Percentiles rank a stretch among this genome's conserved stretches.
Evolutionary conservation across 2,797 vertebrate genomes (phyloP).

Genomic region (Allenopithecus nigroviridis): DNA sequence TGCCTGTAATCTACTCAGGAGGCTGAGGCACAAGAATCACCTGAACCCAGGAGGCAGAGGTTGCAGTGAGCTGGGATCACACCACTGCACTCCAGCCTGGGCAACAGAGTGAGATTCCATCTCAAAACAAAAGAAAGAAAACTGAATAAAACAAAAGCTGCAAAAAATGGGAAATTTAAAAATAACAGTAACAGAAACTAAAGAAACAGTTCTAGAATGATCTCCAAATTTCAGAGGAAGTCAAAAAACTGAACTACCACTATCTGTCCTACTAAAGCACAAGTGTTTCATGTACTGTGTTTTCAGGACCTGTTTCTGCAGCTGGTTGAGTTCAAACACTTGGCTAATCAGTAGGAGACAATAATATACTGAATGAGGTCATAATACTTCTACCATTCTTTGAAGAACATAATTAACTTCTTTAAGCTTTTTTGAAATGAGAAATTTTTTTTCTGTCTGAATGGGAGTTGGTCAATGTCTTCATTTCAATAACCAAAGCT

Average conservation of each 20-base stretch:
- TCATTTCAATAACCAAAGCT: background rate
- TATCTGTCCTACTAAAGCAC: background rate
- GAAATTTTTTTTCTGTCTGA: background rate
- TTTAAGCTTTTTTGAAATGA: slow-evolving; percentile 5
- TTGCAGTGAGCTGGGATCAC: too few relatives aligned
- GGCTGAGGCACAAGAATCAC: too few relatives aligned
- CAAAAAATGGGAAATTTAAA: slow-evolving; percentile 9
- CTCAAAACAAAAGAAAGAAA: too few relatives aligned
- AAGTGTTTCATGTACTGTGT: background rate
- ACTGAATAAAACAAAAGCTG: slow-evolving; percentile 8
- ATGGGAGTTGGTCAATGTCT: background rate
- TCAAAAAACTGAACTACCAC: background rate
- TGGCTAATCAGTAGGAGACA: background rate
- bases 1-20: too few relatives aligned
- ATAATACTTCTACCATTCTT: slow-evolving; percentile 2
- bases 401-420: background rate
- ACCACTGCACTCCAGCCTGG: too few relatives aligned
- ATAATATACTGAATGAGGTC: background rate
- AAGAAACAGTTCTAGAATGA: background rate
- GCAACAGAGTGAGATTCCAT: too few relatives aligned
- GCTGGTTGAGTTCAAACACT: background rate
- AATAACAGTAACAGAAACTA: background rate
- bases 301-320: background rate
- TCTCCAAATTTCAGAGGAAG: background rate
- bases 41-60: too few relatives aligned